Percentiles rank a stretch among this genome's conserved stretches.
Evolutionary conservation across 2,113 vertebrate genomes (phyloP).

Genomic region (Pluvialis apricaria): DNA sequence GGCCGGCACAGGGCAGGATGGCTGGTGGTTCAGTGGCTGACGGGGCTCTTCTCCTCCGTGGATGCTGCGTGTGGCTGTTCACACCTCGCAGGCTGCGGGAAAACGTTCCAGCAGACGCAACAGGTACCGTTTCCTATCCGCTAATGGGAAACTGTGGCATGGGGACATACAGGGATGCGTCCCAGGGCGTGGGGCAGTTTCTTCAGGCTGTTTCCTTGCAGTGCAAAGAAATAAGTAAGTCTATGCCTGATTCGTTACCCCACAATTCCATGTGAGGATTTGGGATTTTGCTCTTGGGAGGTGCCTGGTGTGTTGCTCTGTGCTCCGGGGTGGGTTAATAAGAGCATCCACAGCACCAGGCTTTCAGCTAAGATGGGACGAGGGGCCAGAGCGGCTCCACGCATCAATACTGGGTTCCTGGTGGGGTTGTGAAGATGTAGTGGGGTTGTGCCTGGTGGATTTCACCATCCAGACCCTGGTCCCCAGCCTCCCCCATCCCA

Average conservation of each 20-base stretch:
- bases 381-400: background rate
- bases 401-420: rapidly evolving
- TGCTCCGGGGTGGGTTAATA: background rate
- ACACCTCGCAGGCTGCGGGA: background rate
- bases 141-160: rapidly evolving
- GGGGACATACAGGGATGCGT: rapidly evolving
- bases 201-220: background rate
- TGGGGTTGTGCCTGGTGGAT: rapidly evolving
- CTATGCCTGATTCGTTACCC: rapidly evolving
- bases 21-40: background rate
- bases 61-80: background rate
- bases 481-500: background rate
- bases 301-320: rapidly evolving
- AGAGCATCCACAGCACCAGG: background rate
- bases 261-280: background rate
- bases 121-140: background rate
- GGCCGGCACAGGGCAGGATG: rapidly evolving
- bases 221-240: background rate
- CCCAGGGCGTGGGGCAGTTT: background rate
- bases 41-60: background rate
- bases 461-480: background rate
- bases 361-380: background rate
- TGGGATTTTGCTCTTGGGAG: background rate
- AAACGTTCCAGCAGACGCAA: background rate
- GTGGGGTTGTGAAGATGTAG: background rate